Percentiles rank a stretch among this genome's conserved stretches.
Conservation (phyloP, 2,888 invertebrate genomes). For the Drosophila infuscata region DNA sequence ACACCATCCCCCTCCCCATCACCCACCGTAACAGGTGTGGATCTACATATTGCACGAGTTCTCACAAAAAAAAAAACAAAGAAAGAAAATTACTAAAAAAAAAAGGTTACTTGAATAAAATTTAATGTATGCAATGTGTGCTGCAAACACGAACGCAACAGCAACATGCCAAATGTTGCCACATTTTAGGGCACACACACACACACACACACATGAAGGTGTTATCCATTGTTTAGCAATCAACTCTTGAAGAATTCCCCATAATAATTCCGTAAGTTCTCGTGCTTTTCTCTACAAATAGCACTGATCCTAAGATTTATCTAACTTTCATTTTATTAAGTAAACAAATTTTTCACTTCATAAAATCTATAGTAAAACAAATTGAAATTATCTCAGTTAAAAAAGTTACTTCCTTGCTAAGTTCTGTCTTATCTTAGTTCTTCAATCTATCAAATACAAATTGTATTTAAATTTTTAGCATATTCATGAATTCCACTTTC, state of each 20-base stretch:
- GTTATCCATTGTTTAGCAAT: background rate
- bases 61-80: background rate
- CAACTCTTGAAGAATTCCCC: background rate
- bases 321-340: background rate
- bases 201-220: constrained; percentile 7
- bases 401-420: background rate
- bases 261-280: background rate
- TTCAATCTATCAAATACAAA: background rate
- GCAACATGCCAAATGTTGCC: constrained; percentile 23
- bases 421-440: background rate
- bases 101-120: constrained; percentile 17
- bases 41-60: constrained; percentile 49
- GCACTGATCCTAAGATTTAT: background rate
- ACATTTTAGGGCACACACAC: constrained; percentile 8
- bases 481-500: background rate
- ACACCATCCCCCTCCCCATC: background rate
- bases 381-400: background rate
- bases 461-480: background rate
- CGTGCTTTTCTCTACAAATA: no score
- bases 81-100: background rate
- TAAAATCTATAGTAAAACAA: background rate
- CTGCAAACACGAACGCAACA: constrained; percentile 46
- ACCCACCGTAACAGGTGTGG: constrained; percentile 37
- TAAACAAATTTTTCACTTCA: background rate
- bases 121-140: constrained; percentile 53